phyloP scores from a whole-genome alignment of 1,140 invertebrate species.

The Metaphire vulgaris region DNA sequence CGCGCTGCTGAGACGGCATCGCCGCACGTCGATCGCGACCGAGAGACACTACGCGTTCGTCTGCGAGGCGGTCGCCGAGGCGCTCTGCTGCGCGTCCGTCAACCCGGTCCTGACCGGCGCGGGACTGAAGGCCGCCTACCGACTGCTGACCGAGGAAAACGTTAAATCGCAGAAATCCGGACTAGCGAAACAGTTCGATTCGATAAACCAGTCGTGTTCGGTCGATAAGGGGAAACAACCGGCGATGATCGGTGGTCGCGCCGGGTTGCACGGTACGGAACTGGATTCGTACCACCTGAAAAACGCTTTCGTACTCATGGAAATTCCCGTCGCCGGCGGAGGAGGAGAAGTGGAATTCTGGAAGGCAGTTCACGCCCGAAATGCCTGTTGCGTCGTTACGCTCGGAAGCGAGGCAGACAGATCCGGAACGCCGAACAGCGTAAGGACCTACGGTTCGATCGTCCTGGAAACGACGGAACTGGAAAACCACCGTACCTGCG shows the following conservation, averaged over 20 bases:
- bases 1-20: slow-evolving; percentile 38
- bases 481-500: slow-evolving; percentile 39
- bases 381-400: slow-evolving; percentile 45
- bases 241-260: slow-evolving; percentile 13
- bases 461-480: slow-evolving; percentile 37
- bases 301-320: slow-evolving; percentile 46
- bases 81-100: slow-evolving; percentile 34
- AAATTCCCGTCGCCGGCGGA: slow-evolving; percentile 41
- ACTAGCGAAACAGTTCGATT: slow-evolving; percentile 43
- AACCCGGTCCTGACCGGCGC: slow-evolving; percentile 32
- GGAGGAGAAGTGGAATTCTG: slow-evolving; percentile 47
- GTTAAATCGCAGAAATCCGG: slow-evolving; percentile 38
- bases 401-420: slow-evolving; percentile 40
- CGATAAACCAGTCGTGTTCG: slow-evolving; percentile 6
- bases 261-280: slow-evolving; percentile 30
- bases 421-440: slow-evolving; percentile 31
- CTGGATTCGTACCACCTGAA: slow-evolving; percentile 40
- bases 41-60: slow-evolving; percentile 47
- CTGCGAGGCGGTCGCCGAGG: slow-evolving; percentile 47
- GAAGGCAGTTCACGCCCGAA: slow-evolving; percentile 46
- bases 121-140: slow-evolving; percentile 34
- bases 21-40: slow-evolving; percentile 45
- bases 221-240: not conserved
- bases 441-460: slow-evolving; percentile 40
- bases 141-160: slow-evolving; percentile 33